Percentiles rank a stretch among this genome's conserved stretches.
phyloP scores from a whole-genome alignment of 2,797 vertebrate species.

The Ammospiza maritima region DNA sequence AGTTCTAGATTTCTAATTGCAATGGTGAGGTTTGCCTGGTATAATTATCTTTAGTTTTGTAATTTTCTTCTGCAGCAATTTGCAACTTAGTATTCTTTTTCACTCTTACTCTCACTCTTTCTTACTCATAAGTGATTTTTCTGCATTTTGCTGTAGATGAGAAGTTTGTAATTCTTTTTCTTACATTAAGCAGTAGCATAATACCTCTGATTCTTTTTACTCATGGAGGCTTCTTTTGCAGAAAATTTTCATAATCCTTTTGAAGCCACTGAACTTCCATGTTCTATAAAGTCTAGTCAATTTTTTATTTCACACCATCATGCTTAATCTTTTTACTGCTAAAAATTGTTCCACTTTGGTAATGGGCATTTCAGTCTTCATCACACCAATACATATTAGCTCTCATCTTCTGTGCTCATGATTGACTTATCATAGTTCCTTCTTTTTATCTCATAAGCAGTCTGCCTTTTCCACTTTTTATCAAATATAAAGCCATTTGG shows the following conservation, averaged over 20 bases:
- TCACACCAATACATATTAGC: background rate
- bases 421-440: slow-evolving; percentile 1
- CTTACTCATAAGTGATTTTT: background rate
- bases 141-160: background rate
- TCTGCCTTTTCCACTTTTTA: slow-evolving; percentile 11
- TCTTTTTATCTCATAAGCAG: background rate
- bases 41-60: background rate
- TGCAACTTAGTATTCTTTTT: background rate
- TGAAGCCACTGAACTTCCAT: background rate
- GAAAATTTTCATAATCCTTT: slow-evolving; percentile 2
- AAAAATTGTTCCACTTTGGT: slow-evolving; percentile 11
- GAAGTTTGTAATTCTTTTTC: background rate
- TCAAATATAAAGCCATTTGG: background rate
- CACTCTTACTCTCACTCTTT: background rate
- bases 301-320: slow-evolving; percentile 6
- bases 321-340: slow-evolving; percentile 10
- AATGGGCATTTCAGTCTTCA: slow-evolving; percentile 34
- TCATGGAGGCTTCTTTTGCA: background rate
- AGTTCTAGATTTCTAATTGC: background rate
- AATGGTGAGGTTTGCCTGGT: background rate
- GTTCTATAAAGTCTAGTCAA: background rate
- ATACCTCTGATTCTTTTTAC: background rate
- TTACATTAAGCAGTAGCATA: background rate
- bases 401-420: background rate
- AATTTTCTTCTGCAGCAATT: background rate